Evolutionary conservation across 2,797 vertebrate species (phyloP).

Genomic region (Danio choprae): DNA sequence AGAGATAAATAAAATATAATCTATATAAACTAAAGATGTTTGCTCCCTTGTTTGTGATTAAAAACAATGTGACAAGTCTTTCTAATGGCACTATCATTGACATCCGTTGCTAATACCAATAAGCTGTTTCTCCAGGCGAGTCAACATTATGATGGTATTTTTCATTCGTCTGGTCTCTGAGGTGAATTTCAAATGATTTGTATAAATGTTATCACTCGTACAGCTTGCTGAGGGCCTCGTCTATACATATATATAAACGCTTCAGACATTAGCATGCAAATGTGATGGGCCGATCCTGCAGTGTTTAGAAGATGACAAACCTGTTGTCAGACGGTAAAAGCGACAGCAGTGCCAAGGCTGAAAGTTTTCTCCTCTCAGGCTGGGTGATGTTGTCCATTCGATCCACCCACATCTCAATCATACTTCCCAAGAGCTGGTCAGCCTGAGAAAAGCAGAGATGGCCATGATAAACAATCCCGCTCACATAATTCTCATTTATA

Average conservation of each 20-base stretch:
- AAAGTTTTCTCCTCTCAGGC: slow-evolving; percentile 96
- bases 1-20: too few relatives aligned
- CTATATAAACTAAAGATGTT: too few relatives aligned
- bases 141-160: background rate
- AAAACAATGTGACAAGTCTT: too few relatives aligned
- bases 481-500: slow-evolving; percentile 16
- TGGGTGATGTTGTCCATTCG: slow-evolving; percentile 99
- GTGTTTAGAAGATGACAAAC: slow-evolving; percentile 71
- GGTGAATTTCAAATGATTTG: slow-evolving; percentile 20
- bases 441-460: slow-evolving; percentile 71
- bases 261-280: slow-evolving; percentile 30
- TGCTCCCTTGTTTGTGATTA: too few relatives aligned
- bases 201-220: slow-evolving; percentile 22
- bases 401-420: slow-evolving; percentile 99
- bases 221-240: slow-evolving; percentile 1
- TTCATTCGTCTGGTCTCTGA: background rate
- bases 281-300: slow-evolving; percentile 1
- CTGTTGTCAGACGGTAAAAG: slow-evolving; percentile 91
- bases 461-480: background rate
- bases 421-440: slow-evolving; percentile 88
- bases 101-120: background rate
- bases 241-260: background rate
- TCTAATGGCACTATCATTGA: background rate
- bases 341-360: slow-evolving; percentile 92
- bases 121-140: background rate